Conservation (phyloP, 2,797 vertebrate genomes). For the Synanceia verrucosa region DNA sequence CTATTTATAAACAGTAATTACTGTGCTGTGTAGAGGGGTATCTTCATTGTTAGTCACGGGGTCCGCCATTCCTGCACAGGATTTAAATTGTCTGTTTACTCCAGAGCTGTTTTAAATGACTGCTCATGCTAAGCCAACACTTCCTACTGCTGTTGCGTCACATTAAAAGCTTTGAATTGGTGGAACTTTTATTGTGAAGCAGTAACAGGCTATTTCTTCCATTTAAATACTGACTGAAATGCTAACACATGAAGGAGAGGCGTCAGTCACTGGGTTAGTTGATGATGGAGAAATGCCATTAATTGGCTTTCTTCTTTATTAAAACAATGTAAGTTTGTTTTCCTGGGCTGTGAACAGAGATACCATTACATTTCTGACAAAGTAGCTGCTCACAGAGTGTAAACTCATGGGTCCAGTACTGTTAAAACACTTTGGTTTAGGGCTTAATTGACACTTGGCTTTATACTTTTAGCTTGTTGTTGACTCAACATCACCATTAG, state of each 20-base stretch:
- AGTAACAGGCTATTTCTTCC: too few relatives aligned
- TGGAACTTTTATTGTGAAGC: not conserved
- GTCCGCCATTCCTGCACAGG: not conserved
- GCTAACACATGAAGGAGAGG: too few relatives aligned
- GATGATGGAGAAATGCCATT: not conserved
- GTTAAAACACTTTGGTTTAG: not conserved
- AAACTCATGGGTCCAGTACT: not conserved
- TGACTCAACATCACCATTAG: not conserved
- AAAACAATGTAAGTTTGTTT: not conserved
- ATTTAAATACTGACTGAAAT: too few relatives aligned
- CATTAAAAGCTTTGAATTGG: not conserved
- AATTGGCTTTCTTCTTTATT: not conserved
- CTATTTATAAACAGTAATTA: not conserved
- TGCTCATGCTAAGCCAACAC: not conserved
- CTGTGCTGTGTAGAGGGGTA: too few relatives aligned
- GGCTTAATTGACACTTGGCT: not conserved
- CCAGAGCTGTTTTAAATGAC: not conserved
- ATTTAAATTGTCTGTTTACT: not conserved
- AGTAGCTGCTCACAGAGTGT: not conserved
- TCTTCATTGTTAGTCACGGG: too few relatives aligned
- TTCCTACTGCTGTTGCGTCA: not conserved
- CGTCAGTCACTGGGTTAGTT: too few relatives aligned
- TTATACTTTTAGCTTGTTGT: not conserved
- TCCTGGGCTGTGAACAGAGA: not conserved
- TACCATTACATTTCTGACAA: not conserved